A percentile compares a stretch with the other conserved stretches of the same genome.
Conservation (phyloP, 2,113 vertebrate species). For the Riparia riparia region DNA sequence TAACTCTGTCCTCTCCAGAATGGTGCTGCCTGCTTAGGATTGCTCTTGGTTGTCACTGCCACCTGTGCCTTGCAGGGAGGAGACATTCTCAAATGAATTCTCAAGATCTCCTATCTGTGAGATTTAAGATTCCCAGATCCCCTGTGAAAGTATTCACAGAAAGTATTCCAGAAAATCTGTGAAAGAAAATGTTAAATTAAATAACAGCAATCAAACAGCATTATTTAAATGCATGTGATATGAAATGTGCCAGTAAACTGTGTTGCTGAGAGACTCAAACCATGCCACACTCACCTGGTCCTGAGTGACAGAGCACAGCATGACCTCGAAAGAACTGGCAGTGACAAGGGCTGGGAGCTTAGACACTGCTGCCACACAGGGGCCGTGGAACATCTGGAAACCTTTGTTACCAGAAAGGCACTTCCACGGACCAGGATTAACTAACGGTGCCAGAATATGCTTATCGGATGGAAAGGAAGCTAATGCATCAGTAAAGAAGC, state of each 20-base stretch:
- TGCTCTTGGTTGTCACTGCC: neutral
- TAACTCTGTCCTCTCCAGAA: neutral
- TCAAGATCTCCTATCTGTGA: neutral
- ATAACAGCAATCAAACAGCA: neutral
- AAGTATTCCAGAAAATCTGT: neutral
- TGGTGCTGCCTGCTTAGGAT: neutral
- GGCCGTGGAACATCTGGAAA: neutral
- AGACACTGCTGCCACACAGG: neutral
- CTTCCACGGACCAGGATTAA: neutral
- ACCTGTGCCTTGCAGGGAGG: neutral
- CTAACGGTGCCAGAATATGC: neutral
- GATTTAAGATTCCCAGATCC: neutral
- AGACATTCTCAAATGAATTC: neutral
- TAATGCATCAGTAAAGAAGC: neutral
- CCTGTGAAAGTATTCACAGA: neutral
- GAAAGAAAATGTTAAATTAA: neutral
- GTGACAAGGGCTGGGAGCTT: neutral
- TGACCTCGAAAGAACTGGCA: neutral
- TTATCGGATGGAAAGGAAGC: neutral
- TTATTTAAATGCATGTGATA: neutral
- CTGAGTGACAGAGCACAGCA: neutral
- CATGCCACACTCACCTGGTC: neutral
- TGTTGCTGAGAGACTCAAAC: neutral
- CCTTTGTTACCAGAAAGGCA: neutral
- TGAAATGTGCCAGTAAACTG: neutral